Evolutionary conservation across 2,797 vertebrate species (phyloP).

Genomic region (Melanotaenia nigrans): DNA sequence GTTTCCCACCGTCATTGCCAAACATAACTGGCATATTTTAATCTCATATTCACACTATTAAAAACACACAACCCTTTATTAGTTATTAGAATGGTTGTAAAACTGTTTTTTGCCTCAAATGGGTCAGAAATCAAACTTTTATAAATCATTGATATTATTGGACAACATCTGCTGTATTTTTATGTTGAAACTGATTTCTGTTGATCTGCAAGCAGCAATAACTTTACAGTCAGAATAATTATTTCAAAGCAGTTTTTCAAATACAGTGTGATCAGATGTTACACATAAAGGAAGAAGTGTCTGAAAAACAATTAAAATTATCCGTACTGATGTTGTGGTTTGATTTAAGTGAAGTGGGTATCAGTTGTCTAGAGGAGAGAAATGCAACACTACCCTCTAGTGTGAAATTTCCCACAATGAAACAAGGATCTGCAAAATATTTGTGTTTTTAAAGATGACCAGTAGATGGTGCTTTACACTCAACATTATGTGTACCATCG

Average conservation of each 20-base stretch:
- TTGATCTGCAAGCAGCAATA: slow-evolving; percentile 2
- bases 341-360: background rate
- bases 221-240: background rate
- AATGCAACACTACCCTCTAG: slow-evolving; percentile 63
- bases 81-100: slow-evolving; percentile 21
- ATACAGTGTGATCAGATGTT: background rate
- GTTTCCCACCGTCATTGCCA: slow-evolving; percentile 48
- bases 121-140: slow-evolving; percentile 47
- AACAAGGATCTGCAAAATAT: background rate
- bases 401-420: slow-evolving; percentile 15
- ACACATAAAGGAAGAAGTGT: background rate
- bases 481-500: background rate
- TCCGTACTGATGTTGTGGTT: background rate
- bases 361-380: background rate
- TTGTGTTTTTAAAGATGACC: slow-evolving; percentile 27
- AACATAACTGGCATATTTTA: slow-evolving; percentile 30
- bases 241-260: background rate
- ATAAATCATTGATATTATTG: slow-evolving; percentile 28
- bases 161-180: background rate
- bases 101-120: slow-evolving; percentile 8
- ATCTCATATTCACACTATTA: slow-evolving; percentile 37
- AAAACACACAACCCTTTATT: slow-evolving; percentile 23
- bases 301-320: background rate
- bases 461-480: slow-evolving; percentile 58
- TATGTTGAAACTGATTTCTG: background rate